phyloP scores from a whole-genome alignment of 2,113 vertebrate species.

The Tricholaema leucomelas region DNA sequence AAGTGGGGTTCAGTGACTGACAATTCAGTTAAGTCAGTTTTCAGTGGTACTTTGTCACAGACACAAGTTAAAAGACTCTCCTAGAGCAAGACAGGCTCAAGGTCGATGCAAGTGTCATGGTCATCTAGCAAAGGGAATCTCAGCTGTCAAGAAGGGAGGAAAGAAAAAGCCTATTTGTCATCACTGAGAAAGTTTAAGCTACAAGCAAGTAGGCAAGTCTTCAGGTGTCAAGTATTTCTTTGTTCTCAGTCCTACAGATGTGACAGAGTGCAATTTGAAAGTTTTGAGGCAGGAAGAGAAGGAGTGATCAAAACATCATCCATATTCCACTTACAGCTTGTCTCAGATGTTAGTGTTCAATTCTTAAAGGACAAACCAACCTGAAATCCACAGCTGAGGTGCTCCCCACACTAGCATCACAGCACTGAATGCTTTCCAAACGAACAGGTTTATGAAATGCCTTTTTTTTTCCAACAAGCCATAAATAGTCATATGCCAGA shows the following conservation, averaged over 20 bases:
- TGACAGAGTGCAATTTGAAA: neutral
- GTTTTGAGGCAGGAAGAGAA: neutral
- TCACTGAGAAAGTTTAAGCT: neutral
- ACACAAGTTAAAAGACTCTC: neutral
- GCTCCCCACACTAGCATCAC: neutral
- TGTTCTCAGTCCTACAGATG: neutral
- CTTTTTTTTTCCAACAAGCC: constrained; percentile 4
- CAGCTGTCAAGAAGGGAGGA: neutral
- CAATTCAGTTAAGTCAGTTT: neutral
- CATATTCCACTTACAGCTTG: neutral
- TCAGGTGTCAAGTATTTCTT: neutral
- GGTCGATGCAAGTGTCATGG: neutral
- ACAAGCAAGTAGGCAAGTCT: neutral
- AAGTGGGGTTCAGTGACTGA: neutral
- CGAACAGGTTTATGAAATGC: neutral
- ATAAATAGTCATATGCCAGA: constrained; percentile 13
- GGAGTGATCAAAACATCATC: neutral
- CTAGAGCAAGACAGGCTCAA: neutral
- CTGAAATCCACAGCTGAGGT: neutral
- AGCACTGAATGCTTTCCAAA: neutral
- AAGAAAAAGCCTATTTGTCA: neutral
- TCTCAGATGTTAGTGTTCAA: neutral
- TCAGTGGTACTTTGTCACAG: neutral
- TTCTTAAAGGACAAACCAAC: neutral
- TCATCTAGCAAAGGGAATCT: constrained; percentile 1